Conservation (phyloP, 2,888 invertebrate genomes). For the Hedychridium roseum region DNA sequence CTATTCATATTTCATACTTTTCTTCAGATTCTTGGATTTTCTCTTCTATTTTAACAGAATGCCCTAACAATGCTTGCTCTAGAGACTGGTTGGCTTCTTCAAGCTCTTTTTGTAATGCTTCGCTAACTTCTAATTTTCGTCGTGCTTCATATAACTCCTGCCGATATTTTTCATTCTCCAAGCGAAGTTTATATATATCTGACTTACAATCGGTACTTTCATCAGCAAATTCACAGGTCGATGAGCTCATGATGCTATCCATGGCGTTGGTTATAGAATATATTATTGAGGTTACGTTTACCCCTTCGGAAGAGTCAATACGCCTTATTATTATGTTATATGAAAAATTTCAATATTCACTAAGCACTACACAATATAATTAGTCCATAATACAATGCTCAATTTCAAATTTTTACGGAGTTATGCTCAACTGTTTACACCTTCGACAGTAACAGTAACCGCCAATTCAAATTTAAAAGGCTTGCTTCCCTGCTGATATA, state of each 20-base stretch:
- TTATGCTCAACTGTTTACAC: too few species aligned
- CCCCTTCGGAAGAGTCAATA: neutral
- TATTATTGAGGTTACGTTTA: conserved; percentile 27
- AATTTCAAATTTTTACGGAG: too few species aligned
- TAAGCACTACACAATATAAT: too few species aligned
- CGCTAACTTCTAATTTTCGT: conserved; percentile 32
- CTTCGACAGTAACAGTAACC: too few species aligned
- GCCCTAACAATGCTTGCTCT: conserved; percentile 25
- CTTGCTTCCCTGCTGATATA: too few species aligned
- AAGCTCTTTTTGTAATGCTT: conserved; percentile 36
- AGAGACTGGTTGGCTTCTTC: conserved; percentile 30
- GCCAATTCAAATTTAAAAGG: too few species aligned
- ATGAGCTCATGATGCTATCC: too few species aligned
- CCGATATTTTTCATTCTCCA: conserved; percentile 32
- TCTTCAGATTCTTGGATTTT: conserved; percentile 12
- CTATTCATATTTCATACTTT: too few species aligned
- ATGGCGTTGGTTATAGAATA: too few species aligned
- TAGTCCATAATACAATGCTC: too few species aligned
- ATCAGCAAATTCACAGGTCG: conserved; percentile 9
- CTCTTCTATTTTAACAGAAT: conserved; percentile 6
- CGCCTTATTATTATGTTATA: neutral
- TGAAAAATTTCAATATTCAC: neutral
- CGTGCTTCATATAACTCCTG: conserved; percentile 41
- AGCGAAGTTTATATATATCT: conserved; percentile 8
- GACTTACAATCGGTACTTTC: neutral